Percentiles rank a stretch among this genome's conserved stretches.
These are phyloP conservation scores for Arctopsyche grandis DNA, from an alignment of 1,140 invertebrate species.

Conservation along the genomic window DNA sequence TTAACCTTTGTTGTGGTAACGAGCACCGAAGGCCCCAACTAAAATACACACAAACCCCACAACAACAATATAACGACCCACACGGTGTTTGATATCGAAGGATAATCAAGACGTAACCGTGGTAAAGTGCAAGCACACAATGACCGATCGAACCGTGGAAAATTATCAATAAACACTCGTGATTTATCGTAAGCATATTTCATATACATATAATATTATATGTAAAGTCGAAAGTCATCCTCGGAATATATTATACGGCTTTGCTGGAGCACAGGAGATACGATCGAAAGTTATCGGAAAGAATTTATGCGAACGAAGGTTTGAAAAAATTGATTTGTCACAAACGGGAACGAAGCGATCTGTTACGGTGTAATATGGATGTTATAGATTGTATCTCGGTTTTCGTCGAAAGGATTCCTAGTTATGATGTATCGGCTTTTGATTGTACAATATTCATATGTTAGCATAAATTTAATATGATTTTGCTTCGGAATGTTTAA, in stretches of 20 bases:
- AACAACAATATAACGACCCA: not conserved
- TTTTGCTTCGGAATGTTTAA: too few relatives aligned
- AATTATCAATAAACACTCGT: constrained; percentile 19
- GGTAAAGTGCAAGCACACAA: not conserved
- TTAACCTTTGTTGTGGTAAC: constrained; percentile 46
- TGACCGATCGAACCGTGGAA: not conserved
- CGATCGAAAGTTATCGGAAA: not conserved
- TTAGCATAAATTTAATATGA: not conserved
- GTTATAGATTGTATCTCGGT: not conserved
- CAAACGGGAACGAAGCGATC: constrained; percentile 1
- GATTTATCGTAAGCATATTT: not conserved
- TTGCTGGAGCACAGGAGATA: too few relatives aligned
- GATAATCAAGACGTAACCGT: constrained; percentile 19
- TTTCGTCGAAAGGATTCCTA: too few relatives aligned
- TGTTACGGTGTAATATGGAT: constrained; percentile 4
- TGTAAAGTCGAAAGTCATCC: not conserved
- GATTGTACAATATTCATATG: too few relatives aligned
- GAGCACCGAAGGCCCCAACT: constrained; percentile 15
- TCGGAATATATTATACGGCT: not conserved
- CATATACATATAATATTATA: not conserved
- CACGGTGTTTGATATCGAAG: not conserved
- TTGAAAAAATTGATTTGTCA: constrained; percentile 11
- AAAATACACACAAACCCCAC: not conserved
- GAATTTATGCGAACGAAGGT: not conserved
- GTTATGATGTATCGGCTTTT: too few relatives aligned